Base-by-base conservation (phyloP, 2,888 invertebrate species). In the Ormyrus pomaceus region DNA sequence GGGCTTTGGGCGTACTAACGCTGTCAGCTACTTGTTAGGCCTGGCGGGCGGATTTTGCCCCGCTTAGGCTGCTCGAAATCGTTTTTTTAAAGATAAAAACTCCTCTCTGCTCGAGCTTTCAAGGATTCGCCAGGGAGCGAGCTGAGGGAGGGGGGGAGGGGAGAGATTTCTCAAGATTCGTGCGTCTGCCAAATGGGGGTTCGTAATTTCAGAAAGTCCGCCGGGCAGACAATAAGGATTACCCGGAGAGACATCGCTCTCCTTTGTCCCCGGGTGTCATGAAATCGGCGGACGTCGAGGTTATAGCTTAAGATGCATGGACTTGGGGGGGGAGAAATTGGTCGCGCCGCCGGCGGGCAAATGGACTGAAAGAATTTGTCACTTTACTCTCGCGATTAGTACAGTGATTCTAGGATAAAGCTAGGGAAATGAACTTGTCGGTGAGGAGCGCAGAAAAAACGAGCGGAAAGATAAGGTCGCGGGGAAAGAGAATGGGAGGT, bases 131-230 rank as follows among this genome's bases (percentile, higher is more conserved):
- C 10, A 9, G 10, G 2, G 51, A 51, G 10, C 51, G 51, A 0
- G n/a, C 0, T 0, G 59, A 8, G 9, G 45, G 0, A 34, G 1
- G 34, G 4, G 34, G 2, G 1, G 34, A 0, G 34, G 34, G 34
- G 34, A 34, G 4, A 34, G 8, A 59, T 34, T 59, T 59, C n/a
- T 13, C n/a, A 64, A 64, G 48, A 64, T 48, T 85, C 80, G 78
- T 76, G 83, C 84, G 58, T 50, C 77, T 76, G 78, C 81, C 81
- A 82, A 85, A 85, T 85, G 85, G 83, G 83, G 83, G 56, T 74
- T 85, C 78, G 84, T 85, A 84, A 85, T 83, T 84, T 84, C 78
- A 77, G 61, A 70, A 65, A 74, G 79, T 79, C 64, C 65, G 58
- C 34, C 58, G 70, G 74, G 69, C 82, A 78, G 77, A 80, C 81